These are phyloP conservation scores for Mercenaria mercenaria DNA, from an alignment of 1,140 invertebrate genomes.

Conservation along the genomic window DNA sequence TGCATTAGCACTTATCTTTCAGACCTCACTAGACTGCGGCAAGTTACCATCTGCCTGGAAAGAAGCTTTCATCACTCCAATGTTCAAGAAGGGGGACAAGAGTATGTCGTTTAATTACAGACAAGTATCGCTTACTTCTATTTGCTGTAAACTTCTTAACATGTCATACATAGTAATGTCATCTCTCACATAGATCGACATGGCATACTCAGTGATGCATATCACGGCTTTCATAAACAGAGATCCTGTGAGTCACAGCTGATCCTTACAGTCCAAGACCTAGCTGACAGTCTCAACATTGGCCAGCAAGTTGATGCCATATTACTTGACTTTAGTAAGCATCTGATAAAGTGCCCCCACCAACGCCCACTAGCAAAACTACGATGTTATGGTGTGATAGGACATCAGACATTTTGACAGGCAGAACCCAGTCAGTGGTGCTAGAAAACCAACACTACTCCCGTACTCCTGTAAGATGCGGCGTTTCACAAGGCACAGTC, in stretches of 20 bases:
- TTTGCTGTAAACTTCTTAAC: conserved; percentile 43
- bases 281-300: too few species aligned
- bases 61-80: conserved; percentile 10
- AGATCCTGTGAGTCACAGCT: conserved; percentile 42
- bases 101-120: conserved; percentile 36
- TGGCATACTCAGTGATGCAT: not conserved
- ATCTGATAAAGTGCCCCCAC: not conserved
- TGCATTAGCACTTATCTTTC: conserved; percentile 13
- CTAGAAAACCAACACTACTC: conserved; percentile 12
- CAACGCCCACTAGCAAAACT: conserved; percentile 30
- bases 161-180: conserved; percentile 22
- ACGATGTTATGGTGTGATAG: conserved; percentile 2
- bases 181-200: too few species aligned
- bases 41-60: conserved; percentile 17
- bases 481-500: conserved; percentile 60
- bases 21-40: too few species aligned
- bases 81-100: conserved; percentile 51
- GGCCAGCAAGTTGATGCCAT: too few species aligned
- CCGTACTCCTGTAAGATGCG: conserved; percentile 14
- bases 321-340: conserved; percentile 37
- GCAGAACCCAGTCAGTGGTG: conserved; percentile 50
- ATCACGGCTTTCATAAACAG: not conserved
- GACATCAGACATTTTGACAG: conserved; percentile 26
- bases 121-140: conserved; percentile 31
- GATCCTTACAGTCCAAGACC: too few species aligned